Evolutionary conservation across 2,113 vertebrate genomes (phyloP), one percentile per base, ranked within the genome.

Genomic region (Dryoscopus gambensis): DNA sequence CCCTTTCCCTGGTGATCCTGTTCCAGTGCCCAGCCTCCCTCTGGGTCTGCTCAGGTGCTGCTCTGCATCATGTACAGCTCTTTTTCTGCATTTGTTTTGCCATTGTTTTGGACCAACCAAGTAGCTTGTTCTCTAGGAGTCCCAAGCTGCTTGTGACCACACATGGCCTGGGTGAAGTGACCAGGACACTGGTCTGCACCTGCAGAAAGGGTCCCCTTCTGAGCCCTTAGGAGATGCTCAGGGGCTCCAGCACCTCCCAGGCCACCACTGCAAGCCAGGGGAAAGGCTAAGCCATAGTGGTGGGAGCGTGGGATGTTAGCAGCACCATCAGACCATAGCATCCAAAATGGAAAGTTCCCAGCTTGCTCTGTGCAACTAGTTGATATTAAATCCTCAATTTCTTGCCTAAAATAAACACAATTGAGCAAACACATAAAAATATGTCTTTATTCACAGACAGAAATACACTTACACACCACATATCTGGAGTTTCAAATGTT

Each of bases 381-480:
- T 78, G 89, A 57, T 87, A 87, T 76, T 91, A 91, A 91, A 94
- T 85, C 78, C 74, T 87, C 37, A 33, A 46, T 83, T 84, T 82
- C 82, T 91, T 76, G 81, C 71, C 84, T 95, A 89, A 87, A 96
- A 87, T 90, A 96, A 93, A 89, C 69, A 95, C n/a, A 87, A 20
- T 23, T 93, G 63, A 92, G 80, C 40, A 89, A 91, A 95, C 33
- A 63, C 62, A 71, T 60, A 85, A 94, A 97, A 87, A 91, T 65
- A 74, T 68, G 84, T 64, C 78, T 87, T 42, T 55, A 85, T 93
- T 60, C 75, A 73, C 67, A 91, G 94, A 79, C 89, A 63, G 82
- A 69, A 87, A 87, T 91, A 84, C 25, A 75, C 28, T 92, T 91
- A 87, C 23, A 71, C 1, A 3, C 94, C 90, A 95, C 68, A 81